Conservation (phyloP, 2,888 invertebrate species). For the Electrophaes corylata region DNA sequence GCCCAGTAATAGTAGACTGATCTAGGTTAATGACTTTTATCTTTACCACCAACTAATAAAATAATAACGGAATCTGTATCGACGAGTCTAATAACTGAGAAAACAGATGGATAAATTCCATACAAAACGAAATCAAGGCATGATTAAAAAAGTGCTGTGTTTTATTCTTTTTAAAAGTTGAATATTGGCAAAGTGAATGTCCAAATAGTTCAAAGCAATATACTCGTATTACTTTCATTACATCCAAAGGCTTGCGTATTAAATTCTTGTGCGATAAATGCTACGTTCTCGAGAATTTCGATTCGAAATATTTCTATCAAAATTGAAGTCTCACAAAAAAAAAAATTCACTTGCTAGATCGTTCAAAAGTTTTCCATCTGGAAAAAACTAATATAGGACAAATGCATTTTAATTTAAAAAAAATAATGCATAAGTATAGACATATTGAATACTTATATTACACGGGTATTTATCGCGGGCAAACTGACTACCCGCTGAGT, state of each 20-base stretch:
- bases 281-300: neutral
- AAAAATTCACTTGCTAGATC: too few relatives aligned
- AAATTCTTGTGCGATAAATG: conserved; percentile 19
- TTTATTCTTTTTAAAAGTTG: conserved; percentile 16
- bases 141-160: conserved; percentile 2
- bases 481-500: too few relatives aligned
- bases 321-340: neutral
- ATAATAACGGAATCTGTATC: too few relatives aligned
- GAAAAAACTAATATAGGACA: too few relatives aligned
- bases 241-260: conserved; percentile 16
- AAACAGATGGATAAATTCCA: conserved; percentile 4
- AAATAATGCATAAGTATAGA: too few relatives aligned
- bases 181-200: conserved; percentile 9
- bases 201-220: neutral
- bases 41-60: too few relatives aligned
- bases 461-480: too few relatives aligned
- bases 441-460: too few relatives aligned
- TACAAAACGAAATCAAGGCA: conserved; percentile 3
- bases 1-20: too few relatives aligned
- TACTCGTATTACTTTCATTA: conserved; percentile 16
- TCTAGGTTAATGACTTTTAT: too few relatives aligned
- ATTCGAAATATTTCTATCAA: conserved; percentile 2
- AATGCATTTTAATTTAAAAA: too few relatives aligned
- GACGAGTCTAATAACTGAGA: neutral
- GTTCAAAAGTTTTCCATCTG: too few relatives aligned